phyloP scores from a whole-genome alignment of 2,113 vertebrate species.

The Lasiurus cinereus region DNA sequence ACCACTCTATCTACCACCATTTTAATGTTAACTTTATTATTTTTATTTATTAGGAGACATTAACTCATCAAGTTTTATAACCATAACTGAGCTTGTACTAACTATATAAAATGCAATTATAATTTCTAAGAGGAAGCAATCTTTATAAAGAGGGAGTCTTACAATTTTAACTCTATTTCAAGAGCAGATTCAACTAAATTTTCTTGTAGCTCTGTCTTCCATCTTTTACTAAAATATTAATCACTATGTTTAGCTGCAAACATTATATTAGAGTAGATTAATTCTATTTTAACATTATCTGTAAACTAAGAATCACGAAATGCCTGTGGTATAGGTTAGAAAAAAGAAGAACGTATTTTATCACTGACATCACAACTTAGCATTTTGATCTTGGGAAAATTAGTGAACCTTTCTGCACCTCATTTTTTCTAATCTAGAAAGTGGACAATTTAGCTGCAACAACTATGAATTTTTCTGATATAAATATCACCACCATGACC shows the following conservation, averaged over 20 bases:
- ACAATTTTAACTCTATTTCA: not conserved
- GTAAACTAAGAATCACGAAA: not conserved
- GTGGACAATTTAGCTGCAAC: not conserved
- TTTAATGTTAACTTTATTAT: not conserved
- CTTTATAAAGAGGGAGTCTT: not conserved
- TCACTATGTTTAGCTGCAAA: not conserved
- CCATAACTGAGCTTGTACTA: not conserved
- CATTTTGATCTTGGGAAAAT: slow-evolving; percentile 6
- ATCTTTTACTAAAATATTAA: slow-evolving; percentile 19
- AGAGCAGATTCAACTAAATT: not conserved
- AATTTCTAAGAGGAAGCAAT: not conserved
- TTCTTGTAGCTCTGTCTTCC: not conserved
- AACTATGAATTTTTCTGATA: not conserved
- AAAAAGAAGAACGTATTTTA: not conserved
- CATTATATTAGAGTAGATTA: not conserved
- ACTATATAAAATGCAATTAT: not conserved
- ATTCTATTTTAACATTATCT: not conserved
- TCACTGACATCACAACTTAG: not conserved
- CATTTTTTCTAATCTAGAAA: not conserved
- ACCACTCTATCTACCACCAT: not conserved
- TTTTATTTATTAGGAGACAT: slow-evolving; percentile 27
- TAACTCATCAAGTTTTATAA: slow-evolving; percentile 5
- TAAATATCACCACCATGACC: not conserved
- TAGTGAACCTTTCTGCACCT: not conserved
- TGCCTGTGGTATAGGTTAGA: not conserved